Conservation (phyloP, 2,113 vertebrate species). For the Sinocyclocheilus grahami region DNA sequence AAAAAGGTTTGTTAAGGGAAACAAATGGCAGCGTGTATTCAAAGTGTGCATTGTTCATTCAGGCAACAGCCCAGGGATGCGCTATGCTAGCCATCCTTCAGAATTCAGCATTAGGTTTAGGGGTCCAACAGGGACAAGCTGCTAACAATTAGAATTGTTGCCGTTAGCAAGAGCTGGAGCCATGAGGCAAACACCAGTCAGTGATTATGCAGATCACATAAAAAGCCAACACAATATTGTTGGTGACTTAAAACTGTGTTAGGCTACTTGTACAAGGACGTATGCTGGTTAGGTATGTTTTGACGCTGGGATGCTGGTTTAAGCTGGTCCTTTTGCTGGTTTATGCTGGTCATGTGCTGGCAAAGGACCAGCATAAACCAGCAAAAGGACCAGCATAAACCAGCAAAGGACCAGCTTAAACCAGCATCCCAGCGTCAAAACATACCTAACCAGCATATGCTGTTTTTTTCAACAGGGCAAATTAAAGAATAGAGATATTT, state of each 20-base stretch:
- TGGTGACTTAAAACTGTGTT: background rate
- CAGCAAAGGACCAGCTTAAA: no score
- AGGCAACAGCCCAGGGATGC: constrained; percentile 8
- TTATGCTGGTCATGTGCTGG: no score
- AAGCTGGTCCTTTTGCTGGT: no score
- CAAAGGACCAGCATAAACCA: no score
- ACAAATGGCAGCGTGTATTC: constrained; percentile 32
- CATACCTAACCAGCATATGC: no score
- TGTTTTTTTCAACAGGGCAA: no score
- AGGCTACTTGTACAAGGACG: background rate
- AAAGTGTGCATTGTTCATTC: constrained; percentile 39
- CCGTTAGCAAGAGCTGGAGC: constrained; percentile 28
- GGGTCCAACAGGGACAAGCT: constrained; percentile 45
- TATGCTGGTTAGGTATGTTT: no score
- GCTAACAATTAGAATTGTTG: constrained; percentile 44
- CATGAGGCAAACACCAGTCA: background rate
- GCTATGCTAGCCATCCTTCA: constrained; percentile 45
- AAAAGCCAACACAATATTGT: background rate
- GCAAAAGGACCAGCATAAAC: no score
- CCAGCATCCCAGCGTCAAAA: no score
- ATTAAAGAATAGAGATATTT: background rate
- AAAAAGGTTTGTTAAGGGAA: constrained; percentile 16
- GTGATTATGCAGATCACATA: constrained; percentile 35
- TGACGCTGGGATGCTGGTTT: no score
- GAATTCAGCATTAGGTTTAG: constrained; percentile 33